These are phyloP conservation scores for Eilema depressum DNA, from an alignment of 2,888 invertebrate species.

Conservation along the genomic window DNA sequence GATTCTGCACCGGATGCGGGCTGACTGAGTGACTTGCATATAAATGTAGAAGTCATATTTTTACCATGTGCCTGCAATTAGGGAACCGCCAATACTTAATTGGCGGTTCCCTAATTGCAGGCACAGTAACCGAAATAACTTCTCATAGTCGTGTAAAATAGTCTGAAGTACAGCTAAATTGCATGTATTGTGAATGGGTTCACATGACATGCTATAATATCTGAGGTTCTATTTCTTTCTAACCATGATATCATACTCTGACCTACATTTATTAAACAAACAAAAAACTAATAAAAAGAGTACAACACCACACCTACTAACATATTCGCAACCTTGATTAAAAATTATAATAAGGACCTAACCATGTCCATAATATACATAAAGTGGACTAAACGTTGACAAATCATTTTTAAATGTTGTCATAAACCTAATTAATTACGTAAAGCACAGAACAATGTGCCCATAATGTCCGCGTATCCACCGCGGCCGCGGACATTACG, in stretches of 20 bases:
- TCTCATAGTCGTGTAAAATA: too few relatives aligned
- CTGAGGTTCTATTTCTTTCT: background rate
- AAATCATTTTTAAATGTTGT: constrained; percentile 23
- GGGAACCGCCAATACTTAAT: too few relatives aligned
- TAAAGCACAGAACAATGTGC: constrained; percentile 8
- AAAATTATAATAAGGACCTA: background rate
- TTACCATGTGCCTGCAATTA: too few relatives aligned
- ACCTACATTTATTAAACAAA: background rate
- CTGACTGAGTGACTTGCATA: too few relatives aligned
- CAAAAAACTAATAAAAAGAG: background rate
- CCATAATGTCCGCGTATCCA: constrained; percentile 17
- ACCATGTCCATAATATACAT: background rate
- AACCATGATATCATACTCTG: background rate
- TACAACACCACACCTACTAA: background rate
- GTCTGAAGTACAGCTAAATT: too few relatives aligned
- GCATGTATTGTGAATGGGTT: too few relatives aligned
- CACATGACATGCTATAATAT: too few relatives aligned
- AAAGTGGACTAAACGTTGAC: constrained; percentile 17
- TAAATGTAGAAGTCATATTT: too few relatives aligned
- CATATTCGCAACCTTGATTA: background rate
- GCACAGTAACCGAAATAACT: too few relatives aligned
- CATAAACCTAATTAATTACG: constrained; percentile 21
- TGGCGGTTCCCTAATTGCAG: too few relatives aligned
- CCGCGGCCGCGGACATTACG: background rate
- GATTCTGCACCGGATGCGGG: too few relatives aligned